phyloP scores from a whole-genome alignment of 2,797 vertebrate genomes.

The Lepilemur septentrionalis region DNA sequence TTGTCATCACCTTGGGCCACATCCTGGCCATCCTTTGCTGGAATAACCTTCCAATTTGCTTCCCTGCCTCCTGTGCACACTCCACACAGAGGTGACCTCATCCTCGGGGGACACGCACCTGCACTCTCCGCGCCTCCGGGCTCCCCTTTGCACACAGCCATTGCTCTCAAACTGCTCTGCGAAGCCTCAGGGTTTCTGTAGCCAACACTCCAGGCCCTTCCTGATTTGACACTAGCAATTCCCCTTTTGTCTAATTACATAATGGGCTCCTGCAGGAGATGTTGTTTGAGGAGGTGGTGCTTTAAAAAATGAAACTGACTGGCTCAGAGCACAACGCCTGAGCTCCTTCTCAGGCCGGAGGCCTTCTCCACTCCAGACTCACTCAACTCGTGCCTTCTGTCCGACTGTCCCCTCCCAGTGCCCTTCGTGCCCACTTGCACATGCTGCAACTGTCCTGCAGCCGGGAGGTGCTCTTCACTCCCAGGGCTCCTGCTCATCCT shows the following conservation, averaged over 20 bases:
- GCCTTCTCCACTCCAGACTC: neutral
- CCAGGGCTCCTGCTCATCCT: too few relatives aligned
- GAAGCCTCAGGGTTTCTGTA: neutral
- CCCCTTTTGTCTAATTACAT: neutral
- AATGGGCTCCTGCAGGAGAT: neutral
- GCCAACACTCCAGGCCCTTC: neutral
- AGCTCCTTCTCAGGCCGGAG: neutral
- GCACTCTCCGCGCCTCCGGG: neutral
- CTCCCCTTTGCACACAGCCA: fast-evolving
- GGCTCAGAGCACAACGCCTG: neutral
- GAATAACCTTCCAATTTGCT: neutral
- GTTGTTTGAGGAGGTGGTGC: neutral
- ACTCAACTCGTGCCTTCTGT: neutral
- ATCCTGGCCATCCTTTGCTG: neutral
- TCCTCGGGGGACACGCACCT: too few relatives aligned
- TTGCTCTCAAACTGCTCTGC: neutral
- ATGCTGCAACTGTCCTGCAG: neutral
- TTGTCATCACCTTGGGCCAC: neutral
- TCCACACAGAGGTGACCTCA: neutral
- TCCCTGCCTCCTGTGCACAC: neutral
- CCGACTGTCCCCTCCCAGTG: fast-evolving
- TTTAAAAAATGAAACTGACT: neutral
- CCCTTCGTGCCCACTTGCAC: too few relatives aligned
- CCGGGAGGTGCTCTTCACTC: fast-evolving
- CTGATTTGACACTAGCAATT: neutral